Evolutionary conservation across 2,113 vertebrate species (phyloP).

Genomic region (Leuciscus idus): DNA sequence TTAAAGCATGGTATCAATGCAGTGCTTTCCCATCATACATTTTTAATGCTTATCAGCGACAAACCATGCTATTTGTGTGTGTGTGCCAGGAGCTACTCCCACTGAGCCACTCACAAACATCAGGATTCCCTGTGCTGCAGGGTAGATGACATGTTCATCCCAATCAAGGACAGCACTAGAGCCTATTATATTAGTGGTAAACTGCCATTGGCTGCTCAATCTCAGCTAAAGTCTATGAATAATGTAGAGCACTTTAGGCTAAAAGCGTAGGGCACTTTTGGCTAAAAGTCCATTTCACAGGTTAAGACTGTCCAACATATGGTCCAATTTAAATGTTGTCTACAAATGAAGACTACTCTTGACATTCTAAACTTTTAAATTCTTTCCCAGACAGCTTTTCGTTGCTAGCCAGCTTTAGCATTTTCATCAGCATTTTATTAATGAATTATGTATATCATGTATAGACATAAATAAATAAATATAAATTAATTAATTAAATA

Average conservation of each 20-base stretch:
- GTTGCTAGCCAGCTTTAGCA: too few relatives aligned
- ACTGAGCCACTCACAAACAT: conserved; percentile 43
- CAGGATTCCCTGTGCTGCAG: conserved; percentile 6
- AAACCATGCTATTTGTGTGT: conserved; percentile 5
- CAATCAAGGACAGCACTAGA: not conserved
- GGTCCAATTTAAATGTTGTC: not conserved
- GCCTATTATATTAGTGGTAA: conserved; percentile 6
- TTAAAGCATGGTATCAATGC: conserved; percentile 11
- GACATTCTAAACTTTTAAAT: not conserved
- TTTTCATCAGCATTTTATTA: too few relatives aligned
- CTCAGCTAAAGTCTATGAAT: conserved; percentile 7
- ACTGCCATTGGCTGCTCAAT: not conserved
- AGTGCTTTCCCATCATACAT: conserved; percentile 22
- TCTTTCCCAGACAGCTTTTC: too few relatives aligned
- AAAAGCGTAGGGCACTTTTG: not conserved
- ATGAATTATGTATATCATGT: too few relatives aligned
- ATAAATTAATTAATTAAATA: too few relatives aligned
- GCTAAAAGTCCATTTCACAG: not conserved
- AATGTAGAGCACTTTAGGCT: conserved; percentile 7
- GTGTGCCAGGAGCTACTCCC: conserved; percentile 13
- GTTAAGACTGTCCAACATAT: not conserved
- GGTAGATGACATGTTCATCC: conserved; percentile 10
- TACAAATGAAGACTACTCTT: not conserved
- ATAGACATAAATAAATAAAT: too few relatives aligned
- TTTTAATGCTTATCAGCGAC: conserved; percentile 33